Evolutionary conservation across 2,113 vertebrate species (phyloP).

Genomic region (Pterophyllum scalare): DNA sequence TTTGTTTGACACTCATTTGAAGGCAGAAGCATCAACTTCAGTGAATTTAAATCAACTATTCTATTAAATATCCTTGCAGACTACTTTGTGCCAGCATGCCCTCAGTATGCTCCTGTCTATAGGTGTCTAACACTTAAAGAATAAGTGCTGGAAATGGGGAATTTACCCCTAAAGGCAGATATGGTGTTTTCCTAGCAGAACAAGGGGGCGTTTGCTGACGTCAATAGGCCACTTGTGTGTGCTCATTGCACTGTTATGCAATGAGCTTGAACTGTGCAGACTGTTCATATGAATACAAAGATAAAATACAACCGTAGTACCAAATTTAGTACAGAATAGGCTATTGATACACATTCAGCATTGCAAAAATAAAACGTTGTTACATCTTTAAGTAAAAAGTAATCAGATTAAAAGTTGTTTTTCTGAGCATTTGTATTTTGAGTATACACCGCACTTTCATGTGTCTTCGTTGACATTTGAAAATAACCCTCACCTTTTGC

Average conservation of each 20-base stretch:
- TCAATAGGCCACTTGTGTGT: not conserved
- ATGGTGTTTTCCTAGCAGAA: not conserved
- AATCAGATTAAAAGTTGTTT: not conserved
- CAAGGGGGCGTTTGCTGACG: not conserved
- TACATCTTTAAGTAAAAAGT: not conserved
- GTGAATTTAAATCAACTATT: not conserved
- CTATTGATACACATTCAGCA: not conserved
- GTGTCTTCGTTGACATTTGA: not conserved
- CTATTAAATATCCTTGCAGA: not conserved
- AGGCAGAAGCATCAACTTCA: too few species aligned
- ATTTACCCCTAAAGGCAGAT: not conserved
- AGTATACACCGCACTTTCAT: not conserved
- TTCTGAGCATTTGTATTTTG: not conserved
- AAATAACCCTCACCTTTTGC: conserved; percentile 78
- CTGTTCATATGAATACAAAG: not conserved
- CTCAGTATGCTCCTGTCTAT: not conserved
- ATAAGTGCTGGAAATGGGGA: not conserved
- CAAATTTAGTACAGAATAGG: not conserved
- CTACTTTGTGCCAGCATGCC: too few species aligned
- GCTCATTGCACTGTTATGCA: conserved; percentile 16
- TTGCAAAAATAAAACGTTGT: not conserved
- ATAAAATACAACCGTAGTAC: not conserved
- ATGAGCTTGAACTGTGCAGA: not conserved
- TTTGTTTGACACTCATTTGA: too few species aligned
- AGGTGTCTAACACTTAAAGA: not conserved